A percentile compares a stretch with the other conserved stretches of the same genome.
phyloP scores from a whole-genome alignment of 2,888 invertebrate genomes.

The Formica aserva region DNA sequence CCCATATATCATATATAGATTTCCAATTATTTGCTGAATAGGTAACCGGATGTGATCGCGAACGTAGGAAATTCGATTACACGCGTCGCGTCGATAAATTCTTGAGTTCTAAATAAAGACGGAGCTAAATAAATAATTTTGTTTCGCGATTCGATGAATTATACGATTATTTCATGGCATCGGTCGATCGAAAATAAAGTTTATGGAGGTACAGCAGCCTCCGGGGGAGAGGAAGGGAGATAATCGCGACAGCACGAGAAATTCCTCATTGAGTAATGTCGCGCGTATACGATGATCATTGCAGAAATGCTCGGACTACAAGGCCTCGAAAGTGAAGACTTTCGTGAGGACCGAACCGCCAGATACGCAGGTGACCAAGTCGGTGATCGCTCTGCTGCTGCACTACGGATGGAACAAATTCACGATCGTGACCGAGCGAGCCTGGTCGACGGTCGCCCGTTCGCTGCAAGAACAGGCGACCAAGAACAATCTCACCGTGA shows the following conservation, averaged over 20 bases:
- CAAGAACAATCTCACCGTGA: constrained; percentile 93
- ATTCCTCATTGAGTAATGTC: not conserved
- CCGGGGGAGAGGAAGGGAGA: not conserved
- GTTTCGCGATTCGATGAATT: not conserved
- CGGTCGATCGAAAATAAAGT: constrained; percentile 15
- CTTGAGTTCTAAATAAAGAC: not conserved
- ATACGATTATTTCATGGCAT: not conserved
- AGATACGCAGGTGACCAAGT: constrained; percentile 97
- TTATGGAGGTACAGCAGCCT: not conserved
- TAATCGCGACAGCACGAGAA: not conserved
- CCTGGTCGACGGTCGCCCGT: constrained; percentile 93
- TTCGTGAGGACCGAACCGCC: constrained; percentile 98
- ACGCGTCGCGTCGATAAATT: not conserved
- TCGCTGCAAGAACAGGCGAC: constrained; percentile 92
- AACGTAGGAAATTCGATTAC: constrained; percentile 13
- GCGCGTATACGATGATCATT: constrained; percentile 81
- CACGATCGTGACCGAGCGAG: constrained; percentile 94
- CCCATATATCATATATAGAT: not conserved
- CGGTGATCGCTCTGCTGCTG: constrained; percentile 95
- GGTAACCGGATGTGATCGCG: not conserved
- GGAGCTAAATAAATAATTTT: constrained; percentile 10
- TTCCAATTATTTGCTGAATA: constrained; percentile 3
- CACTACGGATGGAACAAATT: constrained; percentile 98
- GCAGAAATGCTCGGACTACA: constrained; percentile 97
- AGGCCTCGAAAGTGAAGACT: constrained; percentile 94